Percentiles rank a stretch among this genome's conserved stretches.
phyloP scores from a whole-genome alignment of 2,888 invertebrate species.

The Allacma fusca region DNA sequence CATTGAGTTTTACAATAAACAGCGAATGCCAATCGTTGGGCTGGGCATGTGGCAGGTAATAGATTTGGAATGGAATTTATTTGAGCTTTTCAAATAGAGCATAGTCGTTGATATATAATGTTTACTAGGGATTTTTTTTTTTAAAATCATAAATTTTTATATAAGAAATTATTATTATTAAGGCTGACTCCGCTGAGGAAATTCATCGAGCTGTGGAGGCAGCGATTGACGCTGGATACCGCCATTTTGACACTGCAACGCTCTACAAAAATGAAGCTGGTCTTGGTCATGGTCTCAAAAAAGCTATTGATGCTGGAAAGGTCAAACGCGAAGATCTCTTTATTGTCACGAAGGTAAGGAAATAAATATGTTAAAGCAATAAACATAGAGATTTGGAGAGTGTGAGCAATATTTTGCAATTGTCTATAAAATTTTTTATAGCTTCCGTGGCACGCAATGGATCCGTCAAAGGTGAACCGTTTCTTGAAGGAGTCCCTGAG shows the following conservation, averaged over 20 bases:
- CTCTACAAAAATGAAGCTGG: slow-evolving; percentile 79
- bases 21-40: slow-evolving; percentile 76
- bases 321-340: slow-evolving; percentile 80
- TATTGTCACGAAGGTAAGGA: slow-evolving; percentile 79
- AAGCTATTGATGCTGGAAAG: slow-evolving; percentile 75
- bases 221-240: slow-evolving; percentile 79
- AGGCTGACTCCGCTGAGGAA: slow-evolving; percentile 65
- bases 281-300: slow-evolving; percentile 76
- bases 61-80: no score
- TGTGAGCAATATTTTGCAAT: no score
- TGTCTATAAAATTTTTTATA: no score
- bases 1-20: slow-evolving; percentile 65
- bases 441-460: slow-evolving; percentile 73
- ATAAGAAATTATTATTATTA: no score
- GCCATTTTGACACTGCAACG: slow-evolving; percentile 83
- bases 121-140: no score
- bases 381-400: no score
- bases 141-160: no score
- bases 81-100: no score
- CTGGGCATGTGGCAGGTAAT: slow-evolving; percentile 85
- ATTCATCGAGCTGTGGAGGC: slow-evolving; percentile 73
- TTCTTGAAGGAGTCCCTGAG: slow-evolving; percentile 74
- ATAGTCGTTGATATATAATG: no score
- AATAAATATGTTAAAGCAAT: no score
- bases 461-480: slow-evolving; percentile 73